Conservation (phyloP, 2,113 vertebrate genomes). For the Hyaena hyaena region DNA sequence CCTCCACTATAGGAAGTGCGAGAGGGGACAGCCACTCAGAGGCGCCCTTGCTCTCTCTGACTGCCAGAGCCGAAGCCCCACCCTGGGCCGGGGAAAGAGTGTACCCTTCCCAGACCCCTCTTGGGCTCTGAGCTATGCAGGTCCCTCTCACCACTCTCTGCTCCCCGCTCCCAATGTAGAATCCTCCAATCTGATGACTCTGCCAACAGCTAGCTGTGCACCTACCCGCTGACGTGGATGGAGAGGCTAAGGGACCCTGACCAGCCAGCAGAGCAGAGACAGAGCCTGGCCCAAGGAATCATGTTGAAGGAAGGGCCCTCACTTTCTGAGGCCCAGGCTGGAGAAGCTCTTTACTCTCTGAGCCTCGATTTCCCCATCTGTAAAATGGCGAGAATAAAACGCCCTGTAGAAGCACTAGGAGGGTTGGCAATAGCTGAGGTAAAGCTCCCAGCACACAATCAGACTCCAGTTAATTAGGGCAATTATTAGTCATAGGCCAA, state of each 20-base stretch:
- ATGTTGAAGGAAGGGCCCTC: neutral
- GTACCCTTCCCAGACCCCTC: neutral
- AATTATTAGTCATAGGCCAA: neutral
- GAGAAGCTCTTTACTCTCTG: neutral
- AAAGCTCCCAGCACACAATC: neutral
- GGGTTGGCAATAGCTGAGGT: too few relatives aligned
- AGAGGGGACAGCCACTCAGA: neutral
- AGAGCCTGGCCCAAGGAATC: neutral
- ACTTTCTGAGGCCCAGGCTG: neutral
- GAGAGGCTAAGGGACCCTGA: neutral
- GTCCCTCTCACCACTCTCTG: neutral
- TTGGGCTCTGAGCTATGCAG: neutral
- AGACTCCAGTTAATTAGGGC: neutral
- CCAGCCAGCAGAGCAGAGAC: neutral
- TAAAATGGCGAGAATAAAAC: neutral
- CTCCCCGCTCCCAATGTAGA: neutral
- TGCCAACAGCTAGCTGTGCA: neutral
- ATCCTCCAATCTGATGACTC: neutral
- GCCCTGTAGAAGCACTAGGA: neutral
- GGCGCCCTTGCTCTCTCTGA: neutral
- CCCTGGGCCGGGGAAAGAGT: neutral
- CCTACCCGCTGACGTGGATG: rapidly evolving
- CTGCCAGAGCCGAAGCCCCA: neutral
- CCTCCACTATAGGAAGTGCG: neutral
- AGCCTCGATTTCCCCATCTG: neutral